Percentiles rank a stretch among this genome's conserved stretches.
Evolutionary conservation across 2,797 vertebrate genomes (phyloP).

Genomic region (Bradypus variegatus): DNA sequence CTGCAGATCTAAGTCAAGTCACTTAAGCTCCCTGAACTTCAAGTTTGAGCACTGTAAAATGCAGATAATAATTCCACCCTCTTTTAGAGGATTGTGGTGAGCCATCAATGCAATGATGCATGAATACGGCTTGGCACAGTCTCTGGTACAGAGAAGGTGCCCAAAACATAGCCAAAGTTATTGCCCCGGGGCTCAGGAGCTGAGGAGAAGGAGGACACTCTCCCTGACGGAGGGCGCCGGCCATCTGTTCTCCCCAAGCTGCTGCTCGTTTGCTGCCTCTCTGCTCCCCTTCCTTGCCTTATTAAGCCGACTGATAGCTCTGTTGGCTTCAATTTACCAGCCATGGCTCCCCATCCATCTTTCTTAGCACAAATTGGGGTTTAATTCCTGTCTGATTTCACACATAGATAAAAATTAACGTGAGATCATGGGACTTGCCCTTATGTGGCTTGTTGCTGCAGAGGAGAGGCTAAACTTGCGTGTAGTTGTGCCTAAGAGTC

Average conservation of each 20-base stretch:
- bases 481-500: too few relatives aligned
- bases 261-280: not conserved
- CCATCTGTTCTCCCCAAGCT: constrained; percentile 23
- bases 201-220: not conserved
- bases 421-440: too few relatives aligned
- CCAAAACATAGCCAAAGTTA: not conserved
- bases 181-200: not conserved
- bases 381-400: constrained; percentile 52
- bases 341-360: constrained; percentile 29
- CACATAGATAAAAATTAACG: constrained; percentile 51
- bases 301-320: constrained; percentile 40
- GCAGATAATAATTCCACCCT: not conserved
- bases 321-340: constrained; percentile 22
- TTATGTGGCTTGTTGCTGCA: too few relatives aligned
- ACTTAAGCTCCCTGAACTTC: not conserved
- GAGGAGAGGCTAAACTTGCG: too few relatives aligned
- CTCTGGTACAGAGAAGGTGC: not conserved
- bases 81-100: not conserved
- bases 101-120: not conserved
- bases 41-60: not conserved
- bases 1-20: not conserved
- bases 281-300: constrained; percentile 13
- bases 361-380: constrained; percentile 45
- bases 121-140: accelerated
- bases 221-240: not conserved